Conservation (phyloP, 2,113 vertebrate species). For the Sakesphorus luctuosus region DNA sequence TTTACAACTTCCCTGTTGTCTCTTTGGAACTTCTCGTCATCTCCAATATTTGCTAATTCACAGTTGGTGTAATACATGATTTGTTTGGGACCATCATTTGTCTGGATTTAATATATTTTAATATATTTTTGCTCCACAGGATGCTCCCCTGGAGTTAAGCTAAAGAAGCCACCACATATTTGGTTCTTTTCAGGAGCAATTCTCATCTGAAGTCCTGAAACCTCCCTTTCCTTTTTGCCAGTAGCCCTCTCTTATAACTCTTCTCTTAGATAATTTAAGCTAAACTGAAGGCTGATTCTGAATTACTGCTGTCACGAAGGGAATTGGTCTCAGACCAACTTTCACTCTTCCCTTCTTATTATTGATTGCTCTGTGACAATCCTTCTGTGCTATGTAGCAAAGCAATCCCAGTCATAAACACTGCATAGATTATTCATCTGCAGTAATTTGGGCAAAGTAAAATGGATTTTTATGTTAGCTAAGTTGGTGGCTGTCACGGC, state of each 20-base stretch:
- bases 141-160: not conserved
- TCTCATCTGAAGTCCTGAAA: not conserved
- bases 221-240: not conserved
- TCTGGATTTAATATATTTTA: not conserved
- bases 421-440: not conserved
- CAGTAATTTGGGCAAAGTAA: not conserved
- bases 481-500: not conserved
- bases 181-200: not conserved
- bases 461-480: not conserved
- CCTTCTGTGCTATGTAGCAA: not conserved
- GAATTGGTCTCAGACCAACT: not conserved
- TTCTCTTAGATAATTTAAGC: not conserved
- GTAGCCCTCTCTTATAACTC: not conserved
- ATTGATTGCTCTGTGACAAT: not conserved
- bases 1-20: not conserved
- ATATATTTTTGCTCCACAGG: not conserved
- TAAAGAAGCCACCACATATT: not conserved
- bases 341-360: not conserved
- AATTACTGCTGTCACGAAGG: not conserved
- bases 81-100: not conserved
- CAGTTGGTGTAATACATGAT: not conserved
- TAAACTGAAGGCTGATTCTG: not conserved
- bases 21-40: not conserved
- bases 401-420: not conserved
- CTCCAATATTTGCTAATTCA: not conserved